Evolutionary conservation across 2,888 invertebrate genomes (phyloP).

Genomic region (Phymatocera aterrima): DNA sequence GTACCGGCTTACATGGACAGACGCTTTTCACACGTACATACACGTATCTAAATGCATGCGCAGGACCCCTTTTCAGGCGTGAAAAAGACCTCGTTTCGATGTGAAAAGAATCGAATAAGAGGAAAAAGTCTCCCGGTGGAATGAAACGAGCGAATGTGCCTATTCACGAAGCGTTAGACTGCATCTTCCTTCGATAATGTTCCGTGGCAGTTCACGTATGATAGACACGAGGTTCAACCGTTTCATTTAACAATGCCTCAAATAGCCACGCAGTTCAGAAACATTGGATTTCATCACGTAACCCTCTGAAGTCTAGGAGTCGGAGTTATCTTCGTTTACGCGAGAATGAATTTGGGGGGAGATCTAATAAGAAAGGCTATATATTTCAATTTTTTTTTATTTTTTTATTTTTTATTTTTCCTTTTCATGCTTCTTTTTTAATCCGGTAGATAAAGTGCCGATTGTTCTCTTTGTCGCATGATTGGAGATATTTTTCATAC

Average conservation of each 20-base stretch:
- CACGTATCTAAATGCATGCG: background rate
- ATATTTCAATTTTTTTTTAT: background rate
- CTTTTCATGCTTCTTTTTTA: background rate
- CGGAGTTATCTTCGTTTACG: constrained; percentile 12
- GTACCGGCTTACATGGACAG: background rate
- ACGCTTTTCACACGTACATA: background rate
- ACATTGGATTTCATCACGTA: constrained; percentile 14
- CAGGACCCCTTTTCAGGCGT: constrained; percentile 4
- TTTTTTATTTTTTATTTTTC: background rate
- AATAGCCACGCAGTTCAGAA: background rate
- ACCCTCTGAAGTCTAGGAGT: background rate
- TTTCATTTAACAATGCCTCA: background rate
- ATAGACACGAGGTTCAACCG: background rate
- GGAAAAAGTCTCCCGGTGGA: constrained; percentile 27
- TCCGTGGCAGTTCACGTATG: background rate
- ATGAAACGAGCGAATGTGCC: constrained; percentile 54
- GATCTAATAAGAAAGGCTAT: constrained; percentile 18
- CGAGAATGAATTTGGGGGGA: constrained; percentile 19
- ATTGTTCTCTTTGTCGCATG: constrained; percentile 23
- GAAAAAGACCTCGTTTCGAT: constrained; percentile 37
- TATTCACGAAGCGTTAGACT: constrained; percentile 48
- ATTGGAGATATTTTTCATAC: constrained; percentile 33
- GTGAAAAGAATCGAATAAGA: constrained; percentile 49
- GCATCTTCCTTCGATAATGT: constrained; percentile 19
- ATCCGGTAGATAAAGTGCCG: constrained; percentile 21